These are phyloP conservation scores for Mormyrus proboscirostris DNA, from an alignment of 2,797 vertebrate species.

Conservation along the genomic window DNA sequence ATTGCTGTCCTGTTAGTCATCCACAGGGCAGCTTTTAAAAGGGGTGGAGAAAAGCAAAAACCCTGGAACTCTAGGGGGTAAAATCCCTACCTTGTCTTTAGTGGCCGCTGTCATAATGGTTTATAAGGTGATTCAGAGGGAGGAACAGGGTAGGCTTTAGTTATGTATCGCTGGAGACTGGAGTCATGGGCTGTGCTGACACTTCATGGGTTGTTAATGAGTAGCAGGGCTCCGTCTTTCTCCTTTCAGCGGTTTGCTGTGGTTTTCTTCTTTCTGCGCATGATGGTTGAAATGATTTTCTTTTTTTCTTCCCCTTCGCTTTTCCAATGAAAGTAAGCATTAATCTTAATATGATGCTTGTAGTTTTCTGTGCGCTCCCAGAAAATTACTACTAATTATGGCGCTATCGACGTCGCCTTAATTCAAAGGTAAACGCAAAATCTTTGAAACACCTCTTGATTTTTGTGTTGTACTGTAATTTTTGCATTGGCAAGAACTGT, in stretches of 20 bases:
- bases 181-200: background rate
- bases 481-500: background rate
- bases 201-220: background rate
- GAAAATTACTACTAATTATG: background rate
- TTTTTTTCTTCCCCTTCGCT: background rate
- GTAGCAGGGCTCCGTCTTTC: background rate
- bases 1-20: slow-evolving; percentile 10
- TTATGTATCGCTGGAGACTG: background rate
- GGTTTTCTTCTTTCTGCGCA: background rate
- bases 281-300: background rate
- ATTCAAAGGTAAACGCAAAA: background rate
- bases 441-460: background rate
- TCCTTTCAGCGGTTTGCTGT: background rate
- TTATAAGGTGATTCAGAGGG: slow-evolving; percentile 8
- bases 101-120: background rate
- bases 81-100: slow-evolving; percentile 10
- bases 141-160: background rate
- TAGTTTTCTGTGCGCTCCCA: background rate
- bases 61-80: slow-evolving; percentile 7
- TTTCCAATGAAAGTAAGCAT: background rate
- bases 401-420: background rate
- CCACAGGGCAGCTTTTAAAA: slow-evolving; percentile 13
- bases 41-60: slow-evolving; percentile 13
- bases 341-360: background rate
- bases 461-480: background rate